These are phyloP conservation scores for Probosciger aterrimus DNA, from an alignment of 2,113 vertebrate species.

Conservation along the genomic window DNA sequence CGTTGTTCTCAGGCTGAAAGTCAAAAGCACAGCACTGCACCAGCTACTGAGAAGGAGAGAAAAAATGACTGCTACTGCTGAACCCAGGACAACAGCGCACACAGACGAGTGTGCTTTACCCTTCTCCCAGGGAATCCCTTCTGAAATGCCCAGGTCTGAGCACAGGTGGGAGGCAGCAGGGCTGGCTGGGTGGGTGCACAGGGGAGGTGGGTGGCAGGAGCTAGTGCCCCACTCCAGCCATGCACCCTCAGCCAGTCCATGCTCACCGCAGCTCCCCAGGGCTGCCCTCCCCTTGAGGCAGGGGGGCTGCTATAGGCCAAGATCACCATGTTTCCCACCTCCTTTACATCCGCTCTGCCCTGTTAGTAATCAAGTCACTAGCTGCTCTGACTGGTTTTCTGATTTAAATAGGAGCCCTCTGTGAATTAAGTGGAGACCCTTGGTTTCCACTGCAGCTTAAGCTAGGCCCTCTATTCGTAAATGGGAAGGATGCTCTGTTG, in stretches of 20 bases:
- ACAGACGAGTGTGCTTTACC: background rate
- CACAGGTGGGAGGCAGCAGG: background rate
- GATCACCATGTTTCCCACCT: accelerated
- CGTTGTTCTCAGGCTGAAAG: too few relatives aligned
- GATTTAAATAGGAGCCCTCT: background rate
- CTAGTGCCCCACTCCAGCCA: background rate
- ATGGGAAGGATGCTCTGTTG: background rate
- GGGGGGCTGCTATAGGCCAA: background rate
- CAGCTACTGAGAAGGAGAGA: too few relatives aligned
- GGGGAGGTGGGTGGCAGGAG: background rate
- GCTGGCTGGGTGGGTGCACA: accelerated
- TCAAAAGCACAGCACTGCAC: too few relatives aligned
- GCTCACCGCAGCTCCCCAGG: background rate
- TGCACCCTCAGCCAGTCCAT: too few relatives aligned
- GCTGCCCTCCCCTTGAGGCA: background rate
- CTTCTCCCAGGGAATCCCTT: background rate
- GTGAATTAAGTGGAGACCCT: background rate
- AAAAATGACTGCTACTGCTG: too few relatives aligned
- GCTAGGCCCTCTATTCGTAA: background rate
- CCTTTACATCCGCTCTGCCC: background rate
- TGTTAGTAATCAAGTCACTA: background rate
- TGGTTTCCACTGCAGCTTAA: background rate
- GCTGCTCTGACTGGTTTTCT: background rate
- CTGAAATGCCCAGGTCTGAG: accelerated
- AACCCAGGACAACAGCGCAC: too few relatives aligned